These are phyloP conservation scores for Helobdella robusta DNA, from an alignment of 2,888 invertebrate genomes.

Conservation along the genomic window DNA sequence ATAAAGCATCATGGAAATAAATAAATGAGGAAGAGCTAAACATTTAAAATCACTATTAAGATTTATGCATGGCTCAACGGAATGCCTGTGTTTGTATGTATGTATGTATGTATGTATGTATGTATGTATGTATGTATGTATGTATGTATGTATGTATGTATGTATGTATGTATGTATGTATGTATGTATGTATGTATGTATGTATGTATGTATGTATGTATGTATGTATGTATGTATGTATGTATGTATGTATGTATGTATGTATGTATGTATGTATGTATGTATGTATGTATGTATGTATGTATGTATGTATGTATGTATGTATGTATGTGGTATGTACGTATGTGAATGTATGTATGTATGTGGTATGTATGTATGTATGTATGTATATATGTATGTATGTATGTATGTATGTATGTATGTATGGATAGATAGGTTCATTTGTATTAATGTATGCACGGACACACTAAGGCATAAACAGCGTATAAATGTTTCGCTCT, in stretches of 20 bases:
- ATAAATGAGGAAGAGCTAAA: too few species aligned
- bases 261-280: not conserved
- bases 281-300: slow-evolving; percentile 3
- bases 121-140: slow-evolving; percentile 8
- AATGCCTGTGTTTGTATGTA: not conserved
- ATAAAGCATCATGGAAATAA: too few species aligned
- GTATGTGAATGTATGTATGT: slow-evolving; percentile 2
- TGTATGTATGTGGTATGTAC: slow-evolving; percentile 2
- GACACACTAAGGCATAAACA: not conserved
- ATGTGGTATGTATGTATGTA: slow-evolving; percentile 2
- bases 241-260: slow-evolving; percentile 4
- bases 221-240: slow-evolving; percentile 11
- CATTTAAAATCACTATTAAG: too few species aligned
- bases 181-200: not conserved
- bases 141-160: not conserved
- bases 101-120: slow-evolving; percentile 8
- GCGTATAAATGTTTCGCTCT: not conserved
- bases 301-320: slow-evolving; percentile 2
- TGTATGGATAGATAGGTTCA: not conserved
- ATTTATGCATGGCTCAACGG: too few species aligned
- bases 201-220: slow-evolving; percentile 4
- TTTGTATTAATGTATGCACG: not conserved
- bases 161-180: not conserved
- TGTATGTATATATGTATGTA: slow-evolving; percentile 2
- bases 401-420: slow-evolving; percentile 2